Evolutionary conservation across 2,797 vertebrate genomes (phyloP).

Genomic region (Aselliscus stoliczkanus): DNA sequence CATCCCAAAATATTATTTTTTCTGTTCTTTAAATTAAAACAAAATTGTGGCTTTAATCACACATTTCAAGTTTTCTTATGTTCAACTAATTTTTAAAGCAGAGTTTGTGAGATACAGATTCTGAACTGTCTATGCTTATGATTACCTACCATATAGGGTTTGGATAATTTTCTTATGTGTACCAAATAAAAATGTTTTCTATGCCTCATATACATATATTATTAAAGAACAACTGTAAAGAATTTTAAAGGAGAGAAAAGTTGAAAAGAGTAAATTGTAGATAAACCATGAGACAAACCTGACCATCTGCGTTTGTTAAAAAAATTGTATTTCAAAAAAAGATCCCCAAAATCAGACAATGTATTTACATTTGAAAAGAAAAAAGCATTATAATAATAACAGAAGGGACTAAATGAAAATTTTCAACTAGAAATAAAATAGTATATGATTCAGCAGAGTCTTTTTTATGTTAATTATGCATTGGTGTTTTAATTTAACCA

Average conservation of each 20-base stretch:
- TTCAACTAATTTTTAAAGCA: slow-evolving; percentile 16
- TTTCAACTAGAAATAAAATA: neutral
- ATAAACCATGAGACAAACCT: neutral
- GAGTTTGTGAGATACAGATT: neutral
- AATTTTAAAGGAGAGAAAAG: neutral
- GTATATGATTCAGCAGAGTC: neutral
- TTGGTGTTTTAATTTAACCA: neutral
- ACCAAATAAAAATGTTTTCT: neutral
- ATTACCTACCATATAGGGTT: neutral
- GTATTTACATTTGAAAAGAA: neutral
- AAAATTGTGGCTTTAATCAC: neutral
- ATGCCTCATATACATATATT: neutral
- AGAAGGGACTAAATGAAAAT: neutral
- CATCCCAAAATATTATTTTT: neutral
- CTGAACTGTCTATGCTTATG: neutral
- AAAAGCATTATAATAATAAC: neutral
- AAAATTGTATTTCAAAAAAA: neutral
- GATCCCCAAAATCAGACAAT: neutral
- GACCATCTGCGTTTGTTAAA: neutral
- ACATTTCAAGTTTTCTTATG: neutral
- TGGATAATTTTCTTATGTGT: neutral
- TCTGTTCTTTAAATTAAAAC: neutral
- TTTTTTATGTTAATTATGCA: neutral
- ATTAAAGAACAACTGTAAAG: neutral
- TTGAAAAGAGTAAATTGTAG: neutral